A percentile compares a stretch with the other conserved stretches of the same genome.
phyloP scores from a whole-genome alignment of 2,113 vertebrate genomes.

The Embiotoca jacksoni region DNA sequence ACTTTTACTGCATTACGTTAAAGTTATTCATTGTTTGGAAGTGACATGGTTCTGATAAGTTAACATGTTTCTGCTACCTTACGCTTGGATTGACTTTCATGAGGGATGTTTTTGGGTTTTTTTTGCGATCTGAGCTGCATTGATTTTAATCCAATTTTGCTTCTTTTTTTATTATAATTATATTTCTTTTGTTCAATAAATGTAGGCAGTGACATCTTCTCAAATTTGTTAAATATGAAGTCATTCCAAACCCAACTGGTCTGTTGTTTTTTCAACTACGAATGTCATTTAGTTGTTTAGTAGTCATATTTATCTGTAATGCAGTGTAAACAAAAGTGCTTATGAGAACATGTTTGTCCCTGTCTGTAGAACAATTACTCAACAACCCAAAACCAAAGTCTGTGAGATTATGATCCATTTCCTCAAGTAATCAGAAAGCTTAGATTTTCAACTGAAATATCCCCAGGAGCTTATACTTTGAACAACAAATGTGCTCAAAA shows the following conservation, averaged over 20 bases:
- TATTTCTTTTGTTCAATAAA: no score
- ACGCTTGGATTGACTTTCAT: no score
- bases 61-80: neutral
- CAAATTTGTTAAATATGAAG: neutral
- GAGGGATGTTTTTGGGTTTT: no score
- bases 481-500: slow-evolving; percentile 10
- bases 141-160: no score
- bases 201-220: neutral
- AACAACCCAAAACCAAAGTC: neutral
- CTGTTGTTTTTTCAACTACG: no score
- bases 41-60: no score
- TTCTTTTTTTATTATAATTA: no score
- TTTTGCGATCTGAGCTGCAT: no score
- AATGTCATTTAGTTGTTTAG: neutral
- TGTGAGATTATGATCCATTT: neutral
- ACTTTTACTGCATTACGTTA: no score
- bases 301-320: neutral
- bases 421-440: neutral
- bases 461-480: neutral
- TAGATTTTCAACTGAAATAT: slow-evolving; percentile 4
- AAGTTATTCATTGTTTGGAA: no score
- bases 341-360: neutral
- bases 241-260: no score
- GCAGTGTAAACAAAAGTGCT: neutral
- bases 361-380: neutral